Evolutionary conservation across 2,888 invertebrate genomes (phyloP), one percentile per base, ranked within the genome.

Genomic region (Strigamia maritima): DNA sequence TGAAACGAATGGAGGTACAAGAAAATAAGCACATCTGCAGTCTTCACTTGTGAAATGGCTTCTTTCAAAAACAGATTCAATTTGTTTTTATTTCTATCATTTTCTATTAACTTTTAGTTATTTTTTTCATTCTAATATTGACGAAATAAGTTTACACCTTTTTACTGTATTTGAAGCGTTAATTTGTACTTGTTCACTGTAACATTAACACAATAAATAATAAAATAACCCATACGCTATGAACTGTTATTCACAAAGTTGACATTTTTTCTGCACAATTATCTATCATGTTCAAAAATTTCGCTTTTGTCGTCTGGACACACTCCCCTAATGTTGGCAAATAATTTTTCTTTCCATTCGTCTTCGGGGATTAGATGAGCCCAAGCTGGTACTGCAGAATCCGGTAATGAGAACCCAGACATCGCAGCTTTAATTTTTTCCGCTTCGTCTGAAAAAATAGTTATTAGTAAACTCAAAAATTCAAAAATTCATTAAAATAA

Each of bases 311-410:
- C 70, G 3, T 24, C 24, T 19, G 70, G 70, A 10, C 70, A n/a
- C 49, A 6, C 8, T 49, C n/a, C 49, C 7, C 65, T 78, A 10
- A 79, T 35, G 16, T 31, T 31, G 2, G 49, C 75, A 75, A 75
- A 22, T 26, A 79, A 40, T 19, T 49, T 1, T 35, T 49, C 40
- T 74, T 84, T 83, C 85, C 85, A 85, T 75, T 84, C 83, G 31
- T 84, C 84, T 60, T 85, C 85, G 28, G 84, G 82, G 7, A 85
- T 79, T 35, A 81, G 65, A 40, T 80, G 81, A 24, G 85, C 85
- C 85, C 85, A 85, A 38, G 83, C 83, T 70, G 85, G 85, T 80
- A 84, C 82, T 81, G 82, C 83, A 49, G 83, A 81, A 24, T 78
- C 49, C 6, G 85, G 85, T 10, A 85, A 80, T 44, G 83, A 82